phyloP scores from a whole-genome alignment of 2,888 invertebrate species.

The Venusia cambrica region DNA sequence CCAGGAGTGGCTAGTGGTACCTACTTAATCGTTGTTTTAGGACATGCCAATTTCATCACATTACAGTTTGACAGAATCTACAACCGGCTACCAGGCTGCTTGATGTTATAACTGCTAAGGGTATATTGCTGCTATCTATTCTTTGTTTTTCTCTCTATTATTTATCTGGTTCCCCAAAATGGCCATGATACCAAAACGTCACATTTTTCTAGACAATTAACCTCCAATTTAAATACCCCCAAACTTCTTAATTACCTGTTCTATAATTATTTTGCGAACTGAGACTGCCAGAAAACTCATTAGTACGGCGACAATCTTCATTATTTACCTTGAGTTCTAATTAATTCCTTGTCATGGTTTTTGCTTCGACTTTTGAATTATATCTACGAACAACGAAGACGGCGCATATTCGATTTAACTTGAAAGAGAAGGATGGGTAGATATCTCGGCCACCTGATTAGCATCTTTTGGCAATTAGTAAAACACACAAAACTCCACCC shows the following conservation, averaged over 20 bases:
- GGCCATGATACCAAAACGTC: slow-evolving; percentile 23
- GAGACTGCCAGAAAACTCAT: slow-evolving; percentile 68
- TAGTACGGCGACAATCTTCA: slow-evolving; percentile 77
- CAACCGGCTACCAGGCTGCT: no score
- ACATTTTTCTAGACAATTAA: slow-evolving; percentile 56
- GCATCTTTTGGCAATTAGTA: slow-evolving; percentile 84
- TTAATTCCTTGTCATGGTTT: slow-evolving; percentile 82
- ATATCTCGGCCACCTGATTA: slow-evolving; percentile 73
- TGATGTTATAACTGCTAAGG: no score
- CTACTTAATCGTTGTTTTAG: no score
- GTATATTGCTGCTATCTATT: no score
- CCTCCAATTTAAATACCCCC: slow-evolving; percentile 52
- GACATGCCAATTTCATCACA: no score
- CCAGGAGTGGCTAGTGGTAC: no score
- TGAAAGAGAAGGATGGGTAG: slow-evolving; percentile 45
- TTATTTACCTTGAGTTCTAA: slow-evolving; percentile 80
- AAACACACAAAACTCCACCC: slow-evolving; percentile 84
- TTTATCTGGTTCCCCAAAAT: slow-evolving; percentile 1
- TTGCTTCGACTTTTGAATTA: slow-evolving; percentile 77
- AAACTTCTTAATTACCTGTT: slow-evolving; percentile 73
- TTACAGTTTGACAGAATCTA: no score
- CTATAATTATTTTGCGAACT: slow-evolving; percentile 63
- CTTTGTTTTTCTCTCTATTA: no score
- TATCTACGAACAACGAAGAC: slow-evolving; percentile 59
- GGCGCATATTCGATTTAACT: slow-evolving; percentile 27